Base-by-base conservation (phyloP, 2,797 vertebrate genomes). In the Danio choprae region DNA sequence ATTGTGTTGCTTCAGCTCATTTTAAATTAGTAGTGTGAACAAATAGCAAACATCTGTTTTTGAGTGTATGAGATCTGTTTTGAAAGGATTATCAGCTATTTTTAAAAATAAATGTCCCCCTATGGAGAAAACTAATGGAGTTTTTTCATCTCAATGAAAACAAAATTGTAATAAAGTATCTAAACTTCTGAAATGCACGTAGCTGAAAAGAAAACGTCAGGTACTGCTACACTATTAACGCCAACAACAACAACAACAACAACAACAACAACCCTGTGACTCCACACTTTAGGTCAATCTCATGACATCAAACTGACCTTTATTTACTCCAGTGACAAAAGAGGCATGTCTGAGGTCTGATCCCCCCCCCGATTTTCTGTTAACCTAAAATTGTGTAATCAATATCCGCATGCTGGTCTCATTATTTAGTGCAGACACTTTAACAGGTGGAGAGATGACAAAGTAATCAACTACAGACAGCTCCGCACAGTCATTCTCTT, bases 361-460 rank as follows among this genome's bases (percentile, higher is more conserved):
- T 62, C 53, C 55, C 20, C 9, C 46, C 11, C 16, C 29, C 20
- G n/a, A 29, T 18, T 46, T 68, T 11, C 53, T 59, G 50, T 80
- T 70, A 79, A 79, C 77, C 67, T 68, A 58, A 58, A 59, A 59
- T 68, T 59, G 56, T 69, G 29, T 56, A 79, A 79, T 79, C 77
- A 70, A 71, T 79, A 79, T 70, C 38, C n/a, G n/a, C 64, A 53
- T 13, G 44, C 67, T 12, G 56, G 46, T 46, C 67, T 70, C 56
- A 79, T 79, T 79, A 79, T 71, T 71, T 67, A 79, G 67, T 62
- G 55, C 64, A 68, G 75, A 43, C 75, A 68, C 64, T 67, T 75
- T 68, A 59, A 79, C 55, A 71, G 65, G 56, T 70, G 46, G 56
- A 43, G 56, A 71, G 56, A 79, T 60, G 77, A 70, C 67, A 79